Percentiles rank a stretch among this genome's conserved stretches.
Conservation (phyloP, 2,888 invertebrate genomes). For the Volucella inflata region DNA sequence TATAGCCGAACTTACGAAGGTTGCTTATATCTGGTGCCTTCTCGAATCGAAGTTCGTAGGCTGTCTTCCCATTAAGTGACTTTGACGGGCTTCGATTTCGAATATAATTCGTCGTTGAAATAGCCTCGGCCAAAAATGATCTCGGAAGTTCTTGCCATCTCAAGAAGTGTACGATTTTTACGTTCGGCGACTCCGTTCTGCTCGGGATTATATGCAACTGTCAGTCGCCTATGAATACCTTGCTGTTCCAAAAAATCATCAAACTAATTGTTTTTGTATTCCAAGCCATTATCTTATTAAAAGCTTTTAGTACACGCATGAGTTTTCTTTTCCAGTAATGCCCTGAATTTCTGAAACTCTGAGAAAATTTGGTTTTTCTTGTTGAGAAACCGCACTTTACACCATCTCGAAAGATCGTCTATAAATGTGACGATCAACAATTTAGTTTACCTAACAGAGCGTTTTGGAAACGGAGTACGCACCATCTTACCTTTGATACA, state of each 20-base stretch:
- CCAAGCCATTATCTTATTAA: too few species aligned
- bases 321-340: too few species aligned
- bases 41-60: conserved; percentile 6
- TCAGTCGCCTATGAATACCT: conserved; percentile 5
- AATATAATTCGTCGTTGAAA: neutral
- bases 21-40: neutral
- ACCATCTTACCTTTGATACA: neutral
- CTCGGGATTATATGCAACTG: neutral
- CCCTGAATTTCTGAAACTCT: too few species aligned
- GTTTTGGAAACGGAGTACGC: conserved; percentile 18
- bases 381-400: too few species aligned
- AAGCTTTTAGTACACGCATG: too few species aligned
- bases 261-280: too few species aligned
- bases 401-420: too few species aligned
- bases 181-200: neutral
- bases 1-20: conserved; percentile 1
- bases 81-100: conserved; percentile 16
- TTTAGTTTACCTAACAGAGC: neutral
- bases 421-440: too few species aligned
- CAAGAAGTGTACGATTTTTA: too few species aligned
- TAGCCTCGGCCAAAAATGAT: neutral
- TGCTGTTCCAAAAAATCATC: neutral
- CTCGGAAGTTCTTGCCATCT: too few species aligned
- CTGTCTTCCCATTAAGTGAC: conserved; percentile 2
- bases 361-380: too few species aligned